phyloP scores from a whole-genome alignment of 2,113 vertebrate genomes.

The Notarius quadriscutis region DNA sequence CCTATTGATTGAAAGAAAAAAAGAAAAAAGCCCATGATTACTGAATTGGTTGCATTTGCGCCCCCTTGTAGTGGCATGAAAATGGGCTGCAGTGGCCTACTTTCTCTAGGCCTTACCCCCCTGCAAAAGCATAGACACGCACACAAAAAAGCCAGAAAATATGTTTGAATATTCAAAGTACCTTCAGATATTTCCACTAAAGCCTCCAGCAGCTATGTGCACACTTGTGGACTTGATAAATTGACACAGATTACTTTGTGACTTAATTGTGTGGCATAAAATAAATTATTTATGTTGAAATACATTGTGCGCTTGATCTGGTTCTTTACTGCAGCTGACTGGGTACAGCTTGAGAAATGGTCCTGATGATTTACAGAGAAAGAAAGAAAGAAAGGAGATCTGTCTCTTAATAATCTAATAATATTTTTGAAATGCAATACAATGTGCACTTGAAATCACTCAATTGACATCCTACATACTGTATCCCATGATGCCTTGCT shows the following conservation, averaged over 20 bases:
- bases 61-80: background rate
- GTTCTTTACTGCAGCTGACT: background rate
- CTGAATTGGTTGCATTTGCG: background rate
- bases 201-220: slow-evolving; percentile 29
- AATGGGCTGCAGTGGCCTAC: background rate
- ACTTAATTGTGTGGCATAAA: slow-evolving; percentile 46
- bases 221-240: slow-evolving; percentile 46
- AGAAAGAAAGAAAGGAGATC: background rate
- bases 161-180: background rate
- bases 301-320: background rate
- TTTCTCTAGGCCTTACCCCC: background rate
- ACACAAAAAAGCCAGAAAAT: background rate
- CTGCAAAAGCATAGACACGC: background rate
- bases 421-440: background rate
- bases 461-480: too few relatives aligned
- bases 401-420: background rate
- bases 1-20: background rate
- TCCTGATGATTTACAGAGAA: background rate
- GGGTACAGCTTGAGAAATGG: background rate
- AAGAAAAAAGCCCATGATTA: too few relatives aligned
- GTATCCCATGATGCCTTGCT: slow-evolving; percentile 58
- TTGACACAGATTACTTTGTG: slow-evolving; percentile 44
- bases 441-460: too few relatives aligned
- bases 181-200: slow-evolving; percentile 21
- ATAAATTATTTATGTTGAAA: slow-evolving; percentile 37